A percentile compares a stretch with the other conserved stretches of the same genome.
Conservation (phyloP, 2,113 vertebrate genomes). For the Aythya baeri region DNA sequence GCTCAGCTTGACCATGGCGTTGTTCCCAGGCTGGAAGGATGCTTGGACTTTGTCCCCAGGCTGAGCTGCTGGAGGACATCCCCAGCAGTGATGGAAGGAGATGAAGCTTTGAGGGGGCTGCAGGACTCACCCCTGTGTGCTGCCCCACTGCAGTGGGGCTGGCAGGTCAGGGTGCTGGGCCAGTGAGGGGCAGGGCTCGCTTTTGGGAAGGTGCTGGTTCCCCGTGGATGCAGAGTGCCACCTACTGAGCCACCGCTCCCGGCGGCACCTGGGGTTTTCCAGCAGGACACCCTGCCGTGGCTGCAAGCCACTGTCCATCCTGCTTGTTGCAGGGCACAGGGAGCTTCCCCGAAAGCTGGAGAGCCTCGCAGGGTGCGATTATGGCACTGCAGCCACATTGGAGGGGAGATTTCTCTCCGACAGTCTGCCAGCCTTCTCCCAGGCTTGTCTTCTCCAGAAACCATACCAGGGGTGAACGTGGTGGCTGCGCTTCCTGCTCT, state of each 20-base stretch:
- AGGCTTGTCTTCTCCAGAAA: not conserved
- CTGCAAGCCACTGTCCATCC: not conserved
- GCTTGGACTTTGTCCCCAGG: not conserved
- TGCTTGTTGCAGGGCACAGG: not conserved
- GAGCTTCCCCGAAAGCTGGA: not conserved
- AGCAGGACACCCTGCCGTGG: accelerated
- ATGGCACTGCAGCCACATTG: accelerated
- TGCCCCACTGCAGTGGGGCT: not conserved
- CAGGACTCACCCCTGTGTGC: not conserved
- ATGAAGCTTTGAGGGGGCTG: not conserved
- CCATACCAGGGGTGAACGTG: accelerated
- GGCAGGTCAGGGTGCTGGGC: not conserved
- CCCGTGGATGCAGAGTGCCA: constrained; percentile 59
- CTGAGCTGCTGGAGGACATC: not conserved
- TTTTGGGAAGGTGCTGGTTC: not conserved
- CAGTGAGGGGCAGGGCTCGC: not conserved
- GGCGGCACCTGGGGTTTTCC: not conserved
- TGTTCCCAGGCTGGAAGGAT: not conserved
- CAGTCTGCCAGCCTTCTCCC: not conserved
- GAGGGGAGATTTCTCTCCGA: not conserved
- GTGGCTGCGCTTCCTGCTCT: not conserved
- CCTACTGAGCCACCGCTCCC: constrained; percentile 38
- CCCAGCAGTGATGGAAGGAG: not conserved
- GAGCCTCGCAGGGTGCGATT: not conserved
- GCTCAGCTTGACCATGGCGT: not conserved